phyloP scores from a whole-genome alignment of 2,797 vertebrate species.

The Acanthurus leucopareius region DNA sequence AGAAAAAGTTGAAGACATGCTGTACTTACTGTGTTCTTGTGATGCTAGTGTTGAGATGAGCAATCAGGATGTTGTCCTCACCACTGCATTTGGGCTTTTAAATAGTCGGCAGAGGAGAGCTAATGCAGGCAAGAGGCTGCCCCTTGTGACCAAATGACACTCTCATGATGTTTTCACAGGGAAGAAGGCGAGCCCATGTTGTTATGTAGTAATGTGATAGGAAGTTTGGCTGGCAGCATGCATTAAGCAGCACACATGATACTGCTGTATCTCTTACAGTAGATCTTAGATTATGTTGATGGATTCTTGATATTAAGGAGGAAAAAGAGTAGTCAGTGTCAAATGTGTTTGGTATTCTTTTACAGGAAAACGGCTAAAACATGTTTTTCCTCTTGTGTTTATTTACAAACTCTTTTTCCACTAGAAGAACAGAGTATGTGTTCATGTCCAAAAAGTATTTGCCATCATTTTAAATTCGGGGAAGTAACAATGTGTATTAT shows the following conservation, averaged over 20 bases:
- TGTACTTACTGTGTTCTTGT: conserved; percentile 70
- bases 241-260: conserved; percentile 45
- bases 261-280: neutral
- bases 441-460: neutral
- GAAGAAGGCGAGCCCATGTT: conserved; percentile 39
- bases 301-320: conserved; percentile 4
- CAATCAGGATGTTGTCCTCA: conserved; percentile 45
- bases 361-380: neutral
- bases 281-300: conserved; percentile 15
- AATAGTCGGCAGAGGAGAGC: conserved; percentile 70
- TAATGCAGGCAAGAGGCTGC: conserved; percentile 71
- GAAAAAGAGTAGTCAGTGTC: no score
- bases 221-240: conserved; percentile 29
- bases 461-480: neutral
- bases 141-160: conserved; percentile 64
- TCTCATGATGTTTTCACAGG: conserved; percentile 61
- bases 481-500: conserved; percentile 2
- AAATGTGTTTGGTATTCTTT: neutral
- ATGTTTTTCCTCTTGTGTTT: neutral
- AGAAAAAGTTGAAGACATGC: neutral
- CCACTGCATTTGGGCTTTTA: conserved; percentile 69
- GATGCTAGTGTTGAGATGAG: conserved; percentile 56
- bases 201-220: conserved; percentile 61
- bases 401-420: neutral
- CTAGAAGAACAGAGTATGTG: neutral